Conservation (phyloP, 2,113 vertebrate species). For the Pagrus major region DNA sequence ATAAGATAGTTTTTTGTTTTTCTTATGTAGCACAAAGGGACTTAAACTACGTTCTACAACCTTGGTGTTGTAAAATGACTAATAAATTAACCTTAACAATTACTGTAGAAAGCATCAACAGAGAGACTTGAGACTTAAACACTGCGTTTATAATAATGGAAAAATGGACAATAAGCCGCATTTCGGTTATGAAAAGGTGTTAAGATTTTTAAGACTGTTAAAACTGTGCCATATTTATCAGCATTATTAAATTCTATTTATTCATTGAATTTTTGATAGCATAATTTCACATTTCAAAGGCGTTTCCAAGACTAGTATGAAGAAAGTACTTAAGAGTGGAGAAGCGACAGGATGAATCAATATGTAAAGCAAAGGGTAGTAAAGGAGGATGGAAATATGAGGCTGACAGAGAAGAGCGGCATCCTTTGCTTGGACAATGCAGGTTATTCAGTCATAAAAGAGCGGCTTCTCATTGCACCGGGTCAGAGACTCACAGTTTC, state of each 20-base stretch:
- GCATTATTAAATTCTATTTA: neutral
- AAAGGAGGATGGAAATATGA: conserved; percentile 11
- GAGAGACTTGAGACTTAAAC: neutral
- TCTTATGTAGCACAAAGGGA: no score
- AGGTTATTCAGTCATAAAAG: conserved; percentile 13
- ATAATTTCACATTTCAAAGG: neutral
- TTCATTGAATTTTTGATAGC: neutral
- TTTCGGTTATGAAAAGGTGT: no score
- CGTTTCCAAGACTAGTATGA: neutral
- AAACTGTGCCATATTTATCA: neutral
- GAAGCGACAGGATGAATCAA: neutral
- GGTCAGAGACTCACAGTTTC: conserved; percentile 6
- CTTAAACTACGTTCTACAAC: no score
- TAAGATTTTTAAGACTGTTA: neutral
- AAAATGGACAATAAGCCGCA: neutral
- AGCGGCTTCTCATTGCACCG: neutral
- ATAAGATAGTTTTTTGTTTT: no score
- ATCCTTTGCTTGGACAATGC: neutral
- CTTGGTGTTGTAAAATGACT: no score
- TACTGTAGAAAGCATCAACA: neutral
- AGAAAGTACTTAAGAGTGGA: conserved; percentile 3
- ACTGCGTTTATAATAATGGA: neutral
- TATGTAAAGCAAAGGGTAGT: neutral
- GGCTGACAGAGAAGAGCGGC: neutral
- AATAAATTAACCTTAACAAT: no score